A percentile compares a stretch with the other conserved stretches of the same genome.
These are phyloP conservation scores for Spermophilus dauricus DNA, from an alignment of 2,113 vertebrate genomes.

Conservation along the genomic window DNA sequence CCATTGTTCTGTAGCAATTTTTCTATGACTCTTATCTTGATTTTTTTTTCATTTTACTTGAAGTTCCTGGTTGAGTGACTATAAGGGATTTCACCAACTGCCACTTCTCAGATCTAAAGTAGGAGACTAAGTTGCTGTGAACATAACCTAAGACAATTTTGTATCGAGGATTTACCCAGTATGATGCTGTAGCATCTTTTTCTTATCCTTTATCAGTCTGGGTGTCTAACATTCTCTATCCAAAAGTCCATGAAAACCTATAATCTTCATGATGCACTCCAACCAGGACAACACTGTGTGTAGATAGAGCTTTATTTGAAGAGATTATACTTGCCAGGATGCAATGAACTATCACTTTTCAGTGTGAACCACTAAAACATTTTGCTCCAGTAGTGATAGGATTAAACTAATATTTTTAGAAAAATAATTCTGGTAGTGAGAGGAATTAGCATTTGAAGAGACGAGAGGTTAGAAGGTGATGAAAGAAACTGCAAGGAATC, in stretches of 20 bases:
- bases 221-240: neutral
- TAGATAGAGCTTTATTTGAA: neutral
- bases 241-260: neutral
- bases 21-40: neutral
- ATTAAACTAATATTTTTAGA: neutral
- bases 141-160: neutral
- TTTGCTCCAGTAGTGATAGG: neutral
- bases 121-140: neutral
- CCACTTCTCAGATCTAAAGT: slow-evolving; percentile 27
- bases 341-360: neutral
- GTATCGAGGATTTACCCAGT: neutral
- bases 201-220: neutral
- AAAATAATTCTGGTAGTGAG: neutral
- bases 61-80: neutral
- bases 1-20: neutral
- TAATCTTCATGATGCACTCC: neutral
- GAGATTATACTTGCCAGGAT: neutral
- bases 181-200: neutral
- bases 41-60: neutral
- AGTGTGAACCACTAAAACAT: neutral
- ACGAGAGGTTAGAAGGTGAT: neutral
- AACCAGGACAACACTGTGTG: neutral
- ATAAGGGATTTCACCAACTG: neutral
- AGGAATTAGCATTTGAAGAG: slow-evolving; percentile 26
- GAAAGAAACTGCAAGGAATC: neutral